A percentile compares a stretch with the other conserved stretches of the same genome.
phyloP scores from a whole-genome alignment of 1,140 invertebrate genomes.

The Chelonus insularis region DNA sequence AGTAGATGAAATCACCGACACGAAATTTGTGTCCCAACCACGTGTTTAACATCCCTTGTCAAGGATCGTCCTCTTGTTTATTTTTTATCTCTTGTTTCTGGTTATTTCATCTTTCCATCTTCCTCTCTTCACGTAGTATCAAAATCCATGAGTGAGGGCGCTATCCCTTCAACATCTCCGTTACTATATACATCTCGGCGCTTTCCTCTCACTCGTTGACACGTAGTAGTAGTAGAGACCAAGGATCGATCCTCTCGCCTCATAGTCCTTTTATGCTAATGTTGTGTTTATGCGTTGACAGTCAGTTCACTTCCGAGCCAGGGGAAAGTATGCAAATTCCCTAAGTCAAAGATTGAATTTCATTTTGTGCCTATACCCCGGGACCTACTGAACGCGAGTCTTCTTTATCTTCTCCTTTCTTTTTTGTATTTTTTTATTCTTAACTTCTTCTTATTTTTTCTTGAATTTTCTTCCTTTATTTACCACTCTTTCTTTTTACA shows the following conservation, averaged over 20 bases:
- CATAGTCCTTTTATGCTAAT: constrained; percentile 53
- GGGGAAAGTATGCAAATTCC: constrained; percentile 52
- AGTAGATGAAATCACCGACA: constrained; percentile 9
- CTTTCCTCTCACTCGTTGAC: background rate
- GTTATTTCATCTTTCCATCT: constrained; percentile 10
- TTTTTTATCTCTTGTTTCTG: constrained; percentile 15
- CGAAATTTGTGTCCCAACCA: constrained; percentile 8
- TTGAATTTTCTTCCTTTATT: background rate
- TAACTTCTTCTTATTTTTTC: background rate
- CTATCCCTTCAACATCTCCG: too few species aligned
- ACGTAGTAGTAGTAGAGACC: too few species aligned
- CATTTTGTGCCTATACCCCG: constrained; percentile 18
- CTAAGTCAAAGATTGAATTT: constrained; percentile 55
- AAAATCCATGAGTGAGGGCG: too few species aligned
- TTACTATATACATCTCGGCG: background rate
- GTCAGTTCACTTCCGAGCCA: constrained; percentile 46
- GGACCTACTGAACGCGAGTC: background rate
- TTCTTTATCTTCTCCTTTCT: background rate
- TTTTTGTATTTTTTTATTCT: constrained; percentile 1
- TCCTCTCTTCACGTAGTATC: background rate
- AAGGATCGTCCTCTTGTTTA: too few species aligned
- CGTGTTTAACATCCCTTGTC: constrained; percentile 13
- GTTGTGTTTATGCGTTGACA: constrained; percentile 54
- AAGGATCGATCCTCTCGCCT: constrained; percentile 39
- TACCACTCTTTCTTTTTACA: background rate